Base-by-base conservation (phyloP, 2,797 vertebrate species). In the Schizopygopsis malacanthus region DNA sequence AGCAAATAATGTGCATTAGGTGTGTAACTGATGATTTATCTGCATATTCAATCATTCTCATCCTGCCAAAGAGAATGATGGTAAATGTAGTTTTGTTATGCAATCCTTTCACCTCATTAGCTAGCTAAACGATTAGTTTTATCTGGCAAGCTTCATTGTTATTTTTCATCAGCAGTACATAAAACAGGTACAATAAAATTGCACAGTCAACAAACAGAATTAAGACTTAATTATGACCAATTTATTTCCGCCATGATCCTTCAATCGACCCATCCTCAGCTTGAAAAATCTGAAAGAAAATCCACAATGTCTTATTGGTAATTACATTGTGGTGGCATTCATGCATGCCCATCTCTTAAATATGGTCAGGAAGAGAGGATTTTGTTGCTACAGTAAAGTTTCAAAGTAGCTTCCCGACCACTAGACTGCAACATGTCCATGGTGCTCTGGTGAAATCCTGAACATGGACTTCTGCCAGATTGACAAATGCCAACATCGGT, bases 121-220 rank as follows among this genome's bases (percentile, higher is more conserved):
- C 50, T 39, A 56, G 37, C 16, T 72, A 59, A 82, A 72, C 72
- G 50, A 82, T 16, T 72, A 12, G 33, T 63, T 22, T 72, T 39
- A n/a, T 63, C 56, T 83, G 70, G 16, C 54, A 18, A 59, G 56
- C 18, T 75, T 22, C 45, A 59, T 61, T 22, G 4, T 25, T 73
- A 15, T 50, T 75, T 28, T 63, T 76, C 41, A 83, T 45, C 28
- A 73, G 79, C 41, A 69, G 79, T 47, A 50, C 61, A 81, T 69
- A 52, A 37, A 67, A 50, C 5, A 52, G 45, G 18, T 37, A 47
- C 71, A 76, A 50, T 41, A 63, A 65, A 65, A 75, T 65, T 65
- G 20, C 43, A n/a, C 18, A 45, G 67, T 59, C n/a, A 59, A 28
- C 33, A 56, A 28, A 25, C 8, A 75, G 54, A 83, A 50, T 33